Conservation (phyloP, 2,888 invertebrate species). For the Listrodromus nycthemerus region DNA sequence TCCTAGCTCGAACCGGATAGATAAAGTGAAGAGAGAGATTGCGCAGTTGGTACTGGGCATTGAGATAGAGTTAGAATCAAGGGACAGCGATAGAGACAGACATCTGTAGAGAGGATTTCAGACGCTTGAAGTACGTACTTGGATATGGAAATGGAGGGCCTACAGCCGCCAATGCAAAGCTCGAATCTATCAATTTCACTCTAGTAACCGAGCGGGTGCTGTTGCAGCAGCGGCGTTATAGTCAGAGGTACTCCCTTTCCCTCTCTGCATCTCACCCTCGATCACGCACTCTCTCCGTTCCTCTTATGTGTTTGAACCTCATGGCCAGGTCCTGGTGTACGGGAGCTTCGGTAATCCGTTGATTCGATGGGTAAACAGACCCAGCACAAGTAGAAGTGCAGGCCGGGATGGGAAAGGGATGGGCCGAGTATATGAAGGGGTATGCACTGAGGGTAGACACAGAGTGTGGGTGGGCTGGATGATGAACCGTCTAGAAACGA, state of each 20-base stretch:
- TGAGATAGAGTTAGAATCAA: conserved; percentile 63
- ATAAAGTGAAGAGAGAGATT: conserved; percentile 40
- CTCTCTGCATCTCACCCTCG: conserved; percentile 1
- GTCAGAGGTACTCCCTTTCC: conserved; percentile 2
- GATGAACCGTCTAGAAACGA: conserved; percentile 18
- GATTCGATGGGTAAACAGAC: conserved; percentile 81
- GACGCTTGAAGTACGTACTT: conserved; percentile 76
- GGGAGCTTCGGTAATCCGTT: conserved; percentile 78
- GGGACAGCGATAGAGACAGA: conserved; percentile 57
- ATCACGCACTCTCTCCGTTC: not conserved
- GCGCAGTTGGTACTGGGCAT: conserved; percentile 53
- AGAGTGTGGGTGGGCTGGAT: conserved; percentile 8
- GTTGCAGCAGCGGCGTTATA: conserved; percentile 57
- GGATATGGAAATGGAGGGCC: conserved; percentile 78
- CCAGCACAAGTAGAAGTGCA: conserved; percentile 71
- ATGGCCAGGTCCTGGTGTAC: conserved; percentile 40
- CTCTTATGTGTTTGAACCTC: conserved; percentile 1
- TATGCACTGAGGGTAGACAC: conserved; percentile 8
- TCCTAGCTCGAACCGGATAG: conserved; percentile 30
- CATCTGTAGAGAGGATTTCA: conserved; percentile 34
- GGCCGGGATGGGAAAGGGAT: conserved; percentile 34
- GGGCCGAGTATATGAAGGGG: not conserved
- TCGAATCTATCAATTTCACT: conserved; percentile 82
- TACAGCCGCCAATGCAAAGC: conserved; percentile 77
- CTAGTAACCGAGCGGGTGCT: conserved; percentile 60